Evolutionary conservation across 1,140 invertebrate genomes (phyloP).

Genomic region (Orchestia grillus): DNA sequence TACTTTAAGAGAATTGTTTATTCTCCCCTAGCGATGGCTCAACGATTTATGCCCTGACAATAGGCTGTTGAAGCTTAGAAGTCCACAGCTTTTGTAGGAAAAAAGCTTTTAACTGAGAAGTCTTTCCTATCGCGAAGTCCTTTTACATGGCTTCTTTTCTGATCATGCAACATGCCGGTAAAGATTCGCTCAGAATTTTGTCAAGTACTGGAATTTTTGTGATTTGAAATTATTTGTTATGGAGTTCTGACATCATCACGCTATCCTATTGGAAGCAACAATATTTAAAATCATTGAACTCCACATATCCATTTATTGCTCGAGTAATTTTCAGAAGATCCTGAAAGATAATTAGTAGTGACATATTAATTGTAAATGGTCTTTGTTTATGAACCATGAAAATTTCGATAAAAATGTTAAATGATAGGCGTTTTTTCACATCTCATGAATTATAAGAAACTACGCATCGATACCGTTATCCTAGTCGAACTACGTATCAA

Average conservation of each 20-base stretch:
- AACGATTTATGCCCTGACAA: background rate
- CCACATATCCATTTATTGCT: background rate
- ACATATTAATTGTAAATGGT: background rate
- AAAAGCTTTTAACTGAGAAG: background rate
- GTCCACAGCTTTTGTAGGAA: background rate
- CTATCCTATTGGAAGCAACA: background rate
- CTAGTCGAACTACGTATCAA: background rate
- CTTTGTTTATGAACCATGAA: no score
- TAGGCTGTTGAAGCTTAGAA: background rate
- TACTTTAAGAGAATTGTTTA: background rate
- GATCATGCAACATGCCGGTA: background rate
- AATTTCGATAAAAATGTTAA: background rate
- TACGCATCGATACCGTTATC: background rate
- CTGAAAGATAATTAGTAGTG: background rate
- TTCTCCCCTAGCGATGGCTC: background rate
- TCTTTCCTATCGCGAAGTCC: background rate
- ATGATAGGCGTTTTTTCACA: background rate
- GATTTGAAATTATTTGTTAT: background rate
- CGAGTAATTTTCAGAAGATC: background rate
- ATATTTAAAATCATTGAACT: background rate
- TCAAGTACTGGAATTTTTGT: background rate
- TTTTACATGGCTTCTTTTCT: background rate
- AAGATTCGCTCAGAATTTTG: background rate
- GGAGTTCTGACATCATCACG: background rate
- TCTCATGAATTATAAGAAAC: background rate